phyloP scores from a whole-genome alignment of 2,113 vertebrate species.

The Mirza zaza region DNA sequence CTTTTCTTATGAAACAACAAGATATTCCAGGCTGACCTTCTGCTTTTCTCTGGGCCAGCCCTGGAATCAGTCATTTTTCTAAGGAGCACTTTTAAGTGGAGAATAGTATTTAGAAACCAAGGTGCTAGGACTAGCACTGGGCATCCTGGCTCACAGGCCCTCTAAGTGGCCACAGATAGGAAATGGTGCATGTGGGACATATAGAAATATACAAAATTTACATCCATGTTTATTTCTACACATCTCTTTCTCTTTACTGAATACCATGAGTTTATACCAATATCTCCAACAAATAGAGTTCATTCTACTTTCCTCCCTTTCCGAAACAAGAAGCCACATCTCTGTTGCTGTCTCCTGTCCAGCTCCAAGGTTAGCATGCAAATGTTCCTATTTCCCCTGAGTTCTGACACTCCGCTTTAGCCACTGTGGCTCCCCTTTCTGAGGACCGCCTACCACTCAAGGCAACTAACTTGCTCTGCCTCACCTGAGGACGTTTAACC shows the following conservation, averaged over 20 bases:
- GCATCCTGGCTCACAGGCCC: not conserved
- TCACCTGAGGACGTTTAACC: not conserved
- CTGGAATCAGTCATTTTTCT: not conserved
- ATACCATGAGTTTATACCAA: not conserved
- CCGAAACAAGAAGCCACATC: not conserved
- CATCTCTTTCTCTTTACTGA: not conserved
- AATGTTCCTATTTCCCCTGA: not conserved
- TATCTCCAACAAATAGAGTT: not conserved
- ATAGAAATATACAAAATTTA: not conserved
- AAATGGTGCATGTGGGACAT: accelerated
- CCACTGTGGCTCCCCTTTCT: not conserved
- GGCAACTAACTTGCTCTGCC: not conserved
- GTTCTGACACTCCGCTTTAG: not conserved
- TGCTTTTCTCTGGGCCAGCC: not conserved
- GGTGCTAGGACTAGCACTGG: not conserved
- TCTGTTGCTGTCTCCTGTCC: not conserved
- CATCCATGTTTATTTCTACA: not conserved
- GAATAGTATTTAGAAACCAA: not conserved
- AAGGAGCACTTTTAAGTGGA: not conserved
- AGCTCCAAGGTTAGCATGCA: not conserved
- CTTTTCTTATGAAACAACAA: not conserved
- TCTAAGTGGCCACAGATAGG: not conserved
- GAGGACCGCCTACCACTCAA: not conserved
- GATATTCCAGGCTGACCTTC: not conserved
- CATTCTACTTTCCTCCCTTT: not conserved